phyloP scores from a whole-genome alignment of 30 jellyfish, hydroid and myxozoan genomes.

The Phacellophora camtschatica region DNA sequence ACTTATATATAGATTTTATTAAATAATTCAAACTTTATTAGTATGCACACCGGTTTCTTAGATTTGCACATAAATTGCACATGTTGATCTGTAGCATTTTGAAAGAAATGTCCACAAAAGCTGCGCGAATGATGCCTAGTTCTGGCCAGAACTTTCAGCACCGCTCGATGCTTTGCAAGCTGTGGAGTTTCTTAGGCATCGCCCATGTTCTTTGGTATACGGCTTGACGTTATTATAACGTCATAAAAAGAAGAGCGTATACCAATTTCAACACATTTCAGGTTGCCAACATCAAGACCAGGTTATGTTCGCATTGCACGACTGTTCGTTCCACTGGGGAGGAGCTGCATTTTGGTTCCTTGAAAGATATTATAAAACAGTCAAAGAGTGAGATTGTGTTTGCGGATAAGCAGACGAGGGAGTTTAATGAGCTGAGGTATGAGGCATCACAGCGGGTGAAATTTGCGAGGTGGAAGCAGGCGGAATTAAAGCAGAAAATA shows the following conservation, averaged over 20 bases:
- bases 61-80: conserved; percentile 37
- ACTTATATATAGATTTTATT: too few species aligned
- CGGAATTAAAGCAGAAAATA: conserved; percentile 7
- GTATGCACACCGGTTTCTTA: too few species aligned
- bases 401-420: neutral
- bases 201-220: conserved; percentile 48
- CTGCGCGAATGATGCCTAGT: neutral
- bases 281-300: conserved; percentile 7
- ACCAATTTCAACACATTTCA: conserved; percentile 2
- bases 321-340: conserved; percentile 31
- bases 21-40: too few species aligned
- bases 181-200: too few species aligned
- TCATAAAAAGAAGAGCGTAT: neutral
- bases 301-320: conserved; percentile 23
- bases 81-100: neutral
- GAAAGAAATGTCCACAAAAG: neutral
- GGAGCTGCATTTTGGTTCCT: conserved; percentile 31
- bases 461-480: conserved; percentile 21
- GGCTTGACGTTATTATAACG: neutral
- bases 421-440: neutral
- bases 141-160: neutral
- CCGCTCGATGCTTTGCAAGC: too few species aligned
- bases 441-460: neutral
- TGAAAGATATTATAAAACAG: neutral
- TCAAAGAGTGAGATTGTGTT: conserved; percentile 6